A percentile compares a stretch with the other conserved stretches of the same genome.
Conservation (phyloP, 1,140 invertebrate genomes). For the Aethina tumida region DNA sequence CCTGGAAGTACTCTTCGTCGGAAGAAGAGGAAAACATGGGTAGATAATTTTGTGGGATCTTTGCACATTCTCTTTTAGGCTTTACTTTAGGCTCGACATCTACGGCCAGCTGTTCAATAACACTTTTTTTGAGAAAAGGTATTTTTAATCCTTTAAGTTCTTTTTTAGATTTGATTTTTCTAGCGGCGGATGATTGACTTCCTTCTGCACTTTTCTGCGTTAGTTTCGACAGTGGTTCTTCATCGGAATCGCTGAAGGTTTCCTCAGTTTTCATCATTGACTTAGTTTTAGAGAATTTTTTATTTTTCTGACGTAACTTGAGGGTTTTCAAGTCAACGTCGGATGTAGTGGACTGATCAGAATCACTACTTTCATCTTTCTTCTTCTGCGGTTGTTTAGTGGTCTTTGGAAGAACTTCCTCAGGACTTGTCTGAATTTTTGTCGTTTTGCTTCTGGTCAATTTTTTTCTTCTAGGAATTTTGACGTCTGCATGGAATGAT, state of each 20-base stretch:
- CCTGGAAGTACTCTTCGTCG: constrained; percentile 44
- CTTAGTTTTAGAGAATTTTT: constrained; percentile 22
- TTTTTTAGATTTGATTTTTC: constrained; percentile 4
- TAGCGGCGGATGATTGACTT: constrained; percentile 5
- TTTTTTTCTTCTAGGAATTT: constrained; percentile 22
- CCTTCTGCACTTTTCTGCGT: constrained; percentile 19
- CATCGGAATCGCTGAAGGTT: constrained; percentile 48
- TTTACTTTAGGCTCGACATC: constrained; percentile 15
- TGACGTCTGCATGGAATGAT: constrained; percentile 21
- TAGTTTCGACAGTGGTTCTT: constrained; percentile 45
- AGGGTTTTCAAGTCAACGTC: constrained; percentile 19
- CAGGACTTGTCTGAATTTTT: neutral
- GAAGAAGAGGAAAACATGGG: constrained; percentile 32
- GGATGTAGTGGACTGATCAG: constrained; percentile 25
- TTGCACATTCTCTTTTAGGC: constrained; percentile 32
- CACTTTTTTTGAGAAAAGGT: constrained; percentile 5
- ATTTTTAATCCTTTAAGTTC: constrained; percentile 11
- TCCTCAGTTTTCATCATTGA: constrained; percentile 12
- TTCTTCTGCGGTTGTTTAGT: constrained; percentile 8
- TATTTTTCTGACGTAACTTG: constrained; percentile 15
- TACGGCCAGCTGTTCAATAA: constrained; percentile 3
- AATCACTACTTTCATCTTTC: constrained; percentile 15
- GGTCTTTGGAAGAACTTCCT: constrained; percentile 3
- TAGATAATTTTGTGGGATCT: constrained; percentile 32
- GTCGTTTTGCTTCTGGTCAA: constrained; percentile 19